Evolutionary conservation across 2,888 invertebrate species (phyloP), one percentile per base, ranked within the genome.

Genomic region (Pachycephus smyrnensis): DNA sequence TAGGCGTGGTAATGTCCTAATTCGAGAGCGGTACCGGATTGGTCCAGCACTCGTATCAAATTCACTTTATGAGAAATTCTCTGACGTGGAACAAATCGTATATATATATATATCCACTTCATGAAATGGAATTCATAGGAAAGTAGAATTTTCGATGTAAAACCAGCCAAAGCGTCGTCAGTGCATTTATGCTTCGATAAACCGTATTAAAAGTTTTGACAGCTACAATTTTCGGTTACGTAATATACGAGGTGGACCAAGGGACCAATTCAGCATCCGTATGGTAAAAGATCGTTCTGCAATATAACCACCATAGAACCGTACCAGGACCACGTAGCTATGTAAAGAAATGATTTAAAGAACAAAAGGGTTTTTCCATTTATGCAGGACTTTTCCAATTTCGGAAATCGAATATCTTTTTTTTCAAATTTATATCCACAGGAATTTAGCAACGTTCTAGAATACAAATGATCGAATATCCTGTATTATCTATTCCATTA

Each of bases 271-370:
- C 40, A 23, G 40, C 40, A 55, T 55, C 15, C 40, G 9, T 9
- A 55, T 9, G 55, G 6, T 23, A 55, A 55, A 55, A 23, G 55
- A 55, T 55, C 55, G 23, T 55, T 23, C 23, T 23, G 23, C 9
- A 23, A 6, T 6, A 55, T 55, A 55, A 55, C 55, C 23, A 23
- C 6, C 6, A 23, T 55, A 23, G 6, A 15, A 23, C 40, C 23
- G 23, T 55, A 55, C 0, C 23, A 55, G 55, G 55, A 55, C 9
- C 15, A 79, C 71, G 74, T 75, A 74, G 74, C 75, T 79, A 31
- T 74, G 4, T 35, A 40, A 40, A 75, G 12, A 35, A 68, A n/a
- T n/a, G n/a, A n/a, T n/a, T n/a, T n/a, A n/a, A n/a, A n/a, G n/a
- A n/a, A n/a, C n/a, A n/a, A n/a, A n/a, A n/a, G n/a, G n/a, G n/a